These are phyloP conservation scores for Aspidiotus rigidus DNA, from an alignment of 2,888 invertebrate species.

Conservation along the genomic window DNA sequence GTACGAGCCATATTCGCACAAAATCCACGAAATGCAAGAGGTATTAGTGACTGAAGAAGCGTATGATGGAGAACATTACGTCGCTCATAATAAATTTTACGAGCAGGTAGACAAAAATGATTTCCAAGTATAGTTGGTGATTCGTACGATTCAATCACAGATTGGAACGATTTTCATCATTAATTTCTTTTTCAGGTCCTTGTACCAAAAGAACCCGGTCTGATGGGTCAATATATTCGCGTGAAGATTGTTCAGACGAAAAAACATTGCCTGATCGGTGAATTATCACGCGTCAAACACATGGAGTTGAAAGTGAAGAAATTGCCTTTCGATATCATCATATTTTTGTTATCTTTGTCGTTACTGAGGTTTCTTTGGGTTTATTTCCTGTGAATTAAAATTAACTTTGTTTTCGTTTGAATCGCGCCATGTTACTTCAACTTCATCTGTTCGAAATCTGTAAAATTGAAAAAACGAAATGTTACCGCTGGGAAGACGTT, in stretches of 20 bases:
- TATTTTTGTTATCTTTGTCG: slow-evolving; percentile 41
- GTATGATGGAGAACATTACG: slow-evolving; percentile 79
- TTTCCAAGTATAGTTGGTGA: neutral
- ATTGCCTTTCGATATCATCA: slow-evolving; percentile 41
- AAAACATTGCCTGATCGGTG: slow-evolving; percentile 70
- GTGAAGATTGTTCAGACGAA: slow-evolving; percentile 61
- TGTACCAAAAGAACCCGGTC: slow-evolving; percentile 64
- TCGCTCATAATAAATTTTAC: slow-evolving; percentile 91
- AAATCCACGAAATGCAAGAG: slow-evolving; percentile 57
- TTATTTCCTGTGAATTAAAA: slow-evolving; percentile 38
- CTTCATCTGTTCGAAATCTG: slow-evolving; percentile 71
- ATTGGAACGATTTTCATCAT: neutral
- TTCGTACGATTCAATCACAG: neutral
- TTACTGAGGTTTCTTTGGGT: slow-evolving; percentile 43
- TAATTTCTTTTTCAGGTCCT: slow-evolving; percentile 49
- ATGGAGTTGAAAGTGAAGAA: slow-evolving; percentile 2
- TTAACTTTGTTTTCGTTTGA: neutral
- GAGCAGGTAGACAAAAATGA: slow-evolving; percentile 56
- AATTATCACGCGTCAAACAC: slow-evolving; percentile 46
- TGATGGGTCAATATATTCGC: slow-evolving; percentile 71
- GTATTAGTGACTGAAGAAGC: slow-evolving; percentile 90
- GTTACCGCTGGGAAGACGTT: neutral
- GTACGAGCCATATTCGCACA: slow-evolving; percentile 71
- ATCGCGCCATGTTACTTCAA: slow-evolving; percentile 69
- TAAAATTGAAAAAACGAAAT: slow-evolving; percentile 19